phyloP scores from a whole-genome alignment of 1,140 invertebrate genomes.

The Drosophila ercepeae region DNA sequence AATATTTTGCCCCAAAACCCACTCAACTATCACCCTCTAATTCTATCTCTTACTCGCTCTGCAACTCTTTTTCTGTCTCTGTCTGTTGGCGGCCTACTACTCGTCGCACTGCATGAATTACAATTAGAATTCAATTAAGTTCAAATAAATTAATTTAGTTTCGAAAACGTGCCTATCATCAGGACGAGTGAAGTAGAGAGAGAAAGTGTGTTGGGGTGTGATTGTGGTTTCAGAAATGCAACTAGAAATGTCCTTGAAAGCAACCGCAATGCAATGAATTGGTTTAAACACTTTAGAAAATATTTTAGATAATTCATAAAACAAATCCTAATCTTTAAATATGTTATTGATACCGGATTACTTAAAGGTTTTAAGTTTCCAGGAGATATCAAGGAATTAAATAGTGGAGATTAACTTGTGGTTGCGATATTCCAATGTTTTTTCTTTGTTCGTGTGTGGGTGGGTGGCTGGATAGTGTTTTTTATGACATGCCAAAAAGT shows the following conservation, averaged over 20 bases:
- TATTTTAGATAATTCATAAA: background rate
- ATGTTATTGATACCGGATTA: background rate
- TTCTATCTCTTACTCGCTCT: background rate
- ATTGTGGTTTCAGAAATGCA: background rate
- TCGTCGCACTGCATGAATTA: conserved; percentile 48
- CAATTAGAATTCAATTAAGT: conserved; percentile 77
- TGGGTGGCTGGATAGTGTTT: conserved; percentile 54
- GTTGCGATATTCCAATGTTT: background rate
- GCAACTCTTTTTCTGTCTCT: background rate
- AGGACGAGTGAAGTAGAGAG: background rate
- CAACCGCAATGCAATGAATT: background rate
- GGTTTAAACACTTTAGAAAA: background rate
- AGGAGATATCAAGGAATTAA: background rate
- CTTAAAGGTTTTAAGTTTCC: background rate
- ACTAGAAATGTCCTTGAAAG: background rate
- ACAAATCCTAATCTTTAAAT: no score
- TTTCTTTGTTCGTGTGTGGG: conserved; percentile 20
- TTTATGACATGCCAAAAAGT: conserved; percentile 80
- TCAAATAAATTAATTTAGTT: conserved; percentile 76
- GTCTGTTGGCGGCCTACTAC: background rate
- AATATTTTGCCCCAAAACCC: conserved; percentile 51
- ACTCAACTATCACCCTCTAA: conserved; percentile 19
- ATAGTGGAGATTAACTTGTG: background rate
- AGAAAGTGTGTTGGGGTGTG: background rate
- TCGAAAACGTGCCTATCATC: conserved; percentile 47